Conservation (phyloP, 2,888 invertebrate genomes). For the Ctena decussata region DNA sequence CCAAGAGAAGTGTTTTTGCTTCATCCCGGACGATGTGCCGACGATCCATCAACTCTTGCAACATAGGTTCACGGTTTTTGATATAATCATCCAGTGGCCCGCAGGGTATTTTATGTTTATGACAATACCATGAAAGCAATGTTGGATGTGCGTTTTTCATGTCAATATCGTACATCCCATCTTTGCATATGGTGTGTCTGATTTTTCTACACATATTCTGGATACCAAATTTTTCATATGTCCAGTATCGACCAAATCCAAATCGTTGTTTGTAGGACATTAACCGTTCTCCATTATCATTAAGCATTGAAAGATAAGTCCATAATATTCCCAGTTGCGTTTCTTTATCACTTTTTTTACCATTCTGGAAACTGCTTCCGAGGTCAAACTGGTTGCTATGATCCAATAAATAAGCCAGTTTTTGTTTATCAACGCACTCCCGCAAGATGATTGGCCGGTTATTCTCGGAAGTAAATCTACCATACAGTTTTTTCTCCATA, state of each 20-base stretch:
- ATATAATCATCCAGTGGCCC: background rate
- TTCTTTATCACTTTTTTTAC: background rate
- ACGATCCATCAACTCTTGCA: background rate
- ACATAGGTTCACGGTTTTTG: background rate
- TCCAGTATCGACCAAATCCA: background rate
- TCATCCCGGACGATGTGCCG: background rate
- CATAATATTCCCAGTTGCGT: background rate
- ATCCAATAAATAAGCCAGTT: background rate
- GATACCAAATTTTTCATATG: background rate
- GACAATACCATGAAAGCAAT: background rate
- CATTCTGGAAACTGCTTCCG: background rate
- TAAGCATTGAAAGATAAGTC: background rate
- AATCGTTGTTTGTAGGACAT: background rate
- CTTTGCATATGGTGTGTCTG: background rate
- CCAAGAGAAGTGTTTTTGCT: slow-evolving; percentile 3
- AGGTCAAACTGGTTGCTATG: too few relatives aligned
- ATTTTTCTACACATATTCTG: background rate
- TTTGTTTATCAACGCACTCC: background rate
- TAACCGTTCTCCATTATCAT: background rate
- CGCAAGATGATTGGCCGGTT: background rate
- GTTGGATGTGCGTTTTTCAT: too few relatives aligned
- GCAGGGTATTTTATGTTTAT: background rate
- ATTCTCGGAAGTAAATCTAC: background rate
- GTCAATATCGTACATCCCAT: too few relatives aligned
- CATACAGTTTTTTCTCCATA: too few relatives aligned